These are phyloP conservation scores for Pantherophis guttatus DNA, from an alignment of 2,113 vertebrate genomes.

Conservation along the genomic window DNA sequence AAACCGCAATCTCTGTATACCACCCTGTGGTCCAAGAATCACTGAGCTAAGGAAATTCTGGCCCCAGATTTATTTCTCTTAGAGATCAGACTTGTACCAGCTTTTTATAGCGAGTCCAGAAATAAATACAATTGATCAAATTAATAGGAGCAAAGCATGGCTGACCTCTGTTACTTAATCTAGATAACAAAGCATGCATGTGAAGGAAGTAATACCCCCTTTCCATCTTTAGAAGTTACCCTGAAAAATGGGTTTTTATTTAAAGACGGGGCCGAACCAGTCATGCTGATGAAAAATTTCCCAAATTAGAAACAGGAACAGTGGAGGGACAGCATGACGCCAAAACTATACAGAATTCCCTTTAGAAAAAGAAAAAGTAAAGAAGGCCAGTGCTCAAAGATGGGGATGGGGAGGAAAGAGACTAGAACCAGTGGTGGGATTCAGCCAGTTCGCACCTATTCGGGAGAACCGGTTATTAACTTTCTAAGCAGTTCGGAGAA, in stretches of 20 bases:
- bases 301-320: not conserved
- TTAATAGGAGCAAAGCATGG: not conserved
- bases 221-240: not conserved
- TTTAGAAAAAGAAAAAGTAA: not conserved
- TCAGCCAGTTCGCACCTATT: too few species aligned
- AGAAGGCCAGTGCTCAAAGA: not conserved
- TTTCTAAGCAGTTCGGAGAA: too few species aligned
- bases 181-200: not conserved
- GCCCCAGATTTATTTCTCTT: not conserved
- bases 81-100: not conserved
- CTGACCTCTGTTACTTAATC: not conserved
- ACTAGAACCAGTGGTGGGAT: not conserved
- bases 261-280: not conserved
- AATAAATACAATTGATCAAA: not conserved
- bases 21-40: not conserved
- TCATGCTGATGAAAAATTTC: not conserved
- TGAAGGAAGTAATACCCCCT: not conserved
- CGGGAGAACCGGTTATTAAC: too few species aligned
- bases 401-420: not conserved
- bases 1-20: not conserved
- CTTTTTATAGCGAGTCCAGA: not conserved
- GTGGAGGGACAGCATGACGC: not conserved
- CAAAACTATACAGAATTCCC: not conserved
- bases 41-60: not conserved
- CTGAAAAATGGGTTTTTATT: not conserved